Evolutionary conservation across 2,888 invertebrate genomes (phyloP), one percentile per base, ranked within the genome.

Genomic region (Campoplex nolae): DNA sequence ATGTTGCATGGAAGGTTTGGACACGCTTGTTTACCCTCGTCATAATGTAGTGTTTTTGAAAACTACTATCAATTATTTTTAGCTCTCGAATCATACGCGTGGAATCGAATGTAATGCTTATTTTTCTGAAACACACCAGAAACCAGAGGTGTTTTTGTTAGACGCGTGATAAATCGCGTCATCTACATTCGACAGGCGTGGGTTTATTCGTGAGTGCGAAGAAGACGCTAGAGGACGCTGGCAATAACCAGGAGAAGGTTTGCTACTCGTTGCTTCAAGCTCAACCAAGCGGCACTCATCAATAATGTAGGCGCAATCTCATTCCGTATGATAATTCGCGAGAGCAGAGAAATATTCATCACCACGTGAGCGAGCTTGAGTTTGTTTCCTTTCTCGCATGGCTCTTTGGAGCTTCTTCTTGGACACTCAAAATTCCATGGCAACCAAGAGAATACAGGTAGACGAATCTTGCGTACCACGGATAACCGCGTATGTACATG

Each of bases 301-400:
- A 93, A 93, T 92, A 90, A 93, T 93, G 90, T 93, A 93, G 77
- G 84, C 88, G 92, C 92, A 93, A 93, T 93, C 93, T 93, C 93
- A 92, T 93, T 91, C 89, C 88, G 91, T 92, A 92, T 92, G 93
- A 93, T 93, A 93, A 93, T 93, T 90, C 92, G 89, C 85, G 91
- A 89, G 90, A 89, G 88, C 88, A 89, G 89, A 92, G 92, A 93
- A 93, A 93, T 93, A 93, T 93, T 93, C 92, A 93, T 93, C 92
- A 92, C 89, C 85, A 86, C 88, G 89, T 90, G 89, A 89, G 73
- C 89, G 90, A 90, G 90, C 82, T 89, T 32, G 70, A 58, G 75
- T 86, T 89, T 87, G 81, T 45, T 67, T 85, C 35, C 85, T 89
- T 83, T 87, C 83, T 84, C 67, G 48, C 58, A 67, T 62, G 83